A percentile compares a stretch with the other conserved stretches of the same genome.
These are phyloP conservation scores for Danio jaintianensis DNA, from an alignment of 2,797 vertebrate species.

Conservation along the genomic window DNA sequence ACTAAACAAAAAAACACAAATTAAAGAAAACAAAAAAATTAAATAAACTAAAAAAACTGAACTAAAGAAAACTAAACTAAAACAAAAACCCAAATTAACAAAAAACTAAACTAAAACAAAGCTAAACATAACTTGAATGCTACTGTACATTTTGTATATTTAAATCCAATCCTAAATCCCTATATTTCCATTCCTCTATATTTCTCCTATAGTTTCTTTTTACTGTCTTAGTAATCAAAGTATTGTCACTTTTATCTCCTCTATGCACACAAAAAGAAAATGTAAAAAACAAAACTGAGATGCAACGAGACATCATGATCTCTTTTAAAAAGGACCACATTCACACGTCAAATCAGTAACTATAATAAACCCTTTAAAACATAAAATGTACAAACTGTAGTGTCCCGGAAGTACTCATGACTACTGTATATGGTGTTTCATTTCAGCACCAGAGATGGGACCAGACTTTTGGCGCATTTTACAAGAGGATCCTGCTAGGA, in stretches of 20 bases:
- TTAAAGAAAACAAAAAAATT: too few relatives aligned
- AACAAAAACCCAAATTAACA: not conserved
- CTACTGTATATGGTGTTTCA: slow-evolving; percentile 12
- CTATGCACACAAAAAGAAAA: not conserved
- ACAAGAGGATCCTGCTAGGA: slow-evolving; percentile 73
- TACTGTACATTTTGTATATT: too few relatives aligned
- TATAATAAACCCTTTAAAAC: not conserved
- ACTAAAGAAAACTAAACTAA: too few relatives aligned
- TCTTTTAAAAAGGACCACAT: not conserved
- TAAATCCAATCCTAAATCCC: not conserved
- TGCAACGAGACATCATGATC: not conserved
- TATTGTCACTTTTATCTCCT: too few relatives aligned
- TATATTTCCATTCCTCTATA: not conserved
- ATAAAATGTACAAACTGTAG: not conserved
- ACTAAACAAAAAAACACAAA: too few relatives aligned
- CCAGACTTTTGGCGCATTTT: slow-evolving; percentile 92
- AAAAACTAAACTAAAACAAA: too few relatives aligned
- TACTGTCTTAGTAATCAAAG: not conserved
- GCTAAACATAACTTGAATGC: too few relatives aligned
- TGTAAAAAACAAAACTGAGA: not conserved
- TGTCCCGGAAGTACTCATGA: not conserved
- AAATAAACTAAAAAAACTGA: too few relatives aligned
- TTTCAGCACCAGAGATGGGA: slow-evolving; percentile 86
- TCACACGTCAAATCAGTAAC: too few relatives aligned
- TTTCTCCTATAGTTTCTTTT: not conserved